phyloP scores from a whole-genome alignment of 2,888 invertebrate species.

The Cloeon dipterum region DNA sequence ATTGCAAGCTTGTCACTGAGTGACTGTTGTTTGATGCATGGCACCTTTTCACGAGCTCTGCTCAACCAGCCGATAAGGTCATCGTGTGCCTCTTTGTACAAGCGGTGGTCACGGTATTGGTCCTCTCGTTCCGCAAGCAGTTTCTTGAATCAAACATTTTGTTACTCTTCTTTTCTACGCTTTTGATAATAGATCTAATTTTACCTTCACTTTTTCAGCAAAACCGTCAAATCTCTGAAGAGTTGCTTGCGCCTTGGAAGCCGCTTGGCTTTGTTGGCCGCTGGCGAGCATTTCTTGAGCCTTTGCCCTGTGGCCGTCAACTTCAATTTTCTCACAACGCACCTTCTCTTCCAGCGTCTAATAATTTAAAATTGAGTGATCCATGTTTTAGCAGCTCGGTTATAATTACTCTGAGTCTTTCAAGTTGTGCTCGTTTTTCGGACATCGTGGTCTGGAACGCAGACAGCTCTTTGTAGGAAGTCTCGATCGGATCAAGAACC shows the following conservation, averaged over 20 bases:
- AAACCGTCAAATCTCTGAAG: constrained; percentile 62
- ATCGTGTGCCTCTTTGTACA: constrained; percentile 80
- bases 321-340: constrained; percentile 72
- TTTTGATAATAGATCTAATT: not conserved
- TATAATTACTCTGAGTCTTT: constrained; percentile 38
- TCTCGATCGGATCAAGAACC: constrained; percentile 54
- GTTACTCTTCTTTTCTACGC: too few relatives aligned
- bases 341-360: constrained; percentile 63
- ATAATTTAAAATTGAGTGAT: constrained; percentile 3
- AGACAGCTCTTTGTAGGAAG: constrained; percentile 44
- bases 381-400: not conserved
- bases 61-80: constrained; percentile 74
- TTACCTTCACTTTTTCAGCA: constrained; percentile 45
- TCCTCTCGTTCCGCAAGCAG: constrained; percentile 56
- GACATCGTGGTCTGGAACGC: constrained; percentile 59
- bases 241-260: constrained; percentile 64
- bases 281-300: constrained; percentile 67
- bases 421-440: constrained; percentile 67
- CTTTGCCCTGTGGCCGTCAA: constrained; percentile 62
- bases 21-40: constrained; percentile 61
- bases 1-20: constrained; percentile 70
- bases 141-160: too few relatives aligned
- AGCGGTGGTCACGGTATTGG: constrained; percentile 66
- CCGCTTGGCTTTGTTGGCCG: constrained; percentile 63
- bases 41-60: constrained; percentile 70